Evolutionary conservation across 2,113 vertebrate species (phyloP).

Genomic region (Scolopax mira): DNA sequence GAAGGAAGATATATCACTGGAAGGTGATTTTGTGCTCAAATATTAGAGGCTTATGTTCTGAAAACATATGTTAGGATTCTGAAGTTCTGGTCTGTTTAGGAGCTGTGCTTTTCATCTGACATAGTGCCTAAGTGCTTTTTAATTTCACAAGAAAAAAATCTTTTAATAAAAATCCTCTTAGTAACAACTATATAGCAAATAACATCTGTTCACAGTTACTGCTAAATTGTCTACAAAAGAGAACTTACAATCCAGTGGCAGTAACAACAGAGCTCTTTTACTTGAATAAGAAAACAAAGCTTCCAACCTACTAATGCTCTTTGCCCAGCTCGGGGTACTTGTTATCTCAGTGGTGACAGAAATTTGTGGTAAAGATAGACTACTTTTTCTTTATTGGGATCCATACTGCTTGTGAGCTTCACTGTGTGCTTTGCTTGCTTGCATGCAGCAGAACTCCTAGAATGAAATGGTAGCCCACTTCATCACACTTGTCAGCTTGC

Average conservation of each 20-base stretch:
- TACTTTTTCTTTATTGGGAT: background rate
- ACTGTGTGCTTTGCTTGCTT: background rate
- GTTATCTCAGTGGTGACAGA: conserved; percentile 14
- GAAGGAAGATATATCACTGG: background rate
- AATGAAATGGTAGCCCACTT: background rate
- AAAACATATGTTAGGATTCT: background rate
- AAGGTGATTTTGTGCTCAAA: background rate
- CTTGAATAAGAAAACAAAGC: background rate
- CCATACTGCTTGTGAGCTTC: background rate
- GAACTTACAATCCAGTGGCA: background rate
- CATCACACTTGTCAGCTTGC: background rate
- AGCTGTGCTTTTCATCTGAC: background rate
- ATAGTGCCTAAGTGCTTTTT: background rate
- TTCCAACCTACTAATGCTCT: background rate
- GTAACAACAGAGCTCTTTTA: background rate
- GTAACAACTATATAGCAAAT: background rate
- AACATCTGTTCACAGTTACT: background rate
- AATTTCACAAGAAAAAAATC: background rate
- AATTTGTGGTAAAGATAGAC: background rate
- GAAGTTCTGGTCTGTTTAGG: background rate
- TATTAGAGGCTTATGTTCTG: background rate
- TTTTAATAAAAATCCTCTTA: conserved; percentile 6
- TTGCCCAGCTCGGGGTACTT: background rate
- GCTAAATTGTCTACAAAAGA: background rate
- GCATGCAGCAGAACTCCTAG: background rate